phyloP scores from a whole-genome alignment of 2,888 invertebrate species.

The Julus scandinavius region DNA sequence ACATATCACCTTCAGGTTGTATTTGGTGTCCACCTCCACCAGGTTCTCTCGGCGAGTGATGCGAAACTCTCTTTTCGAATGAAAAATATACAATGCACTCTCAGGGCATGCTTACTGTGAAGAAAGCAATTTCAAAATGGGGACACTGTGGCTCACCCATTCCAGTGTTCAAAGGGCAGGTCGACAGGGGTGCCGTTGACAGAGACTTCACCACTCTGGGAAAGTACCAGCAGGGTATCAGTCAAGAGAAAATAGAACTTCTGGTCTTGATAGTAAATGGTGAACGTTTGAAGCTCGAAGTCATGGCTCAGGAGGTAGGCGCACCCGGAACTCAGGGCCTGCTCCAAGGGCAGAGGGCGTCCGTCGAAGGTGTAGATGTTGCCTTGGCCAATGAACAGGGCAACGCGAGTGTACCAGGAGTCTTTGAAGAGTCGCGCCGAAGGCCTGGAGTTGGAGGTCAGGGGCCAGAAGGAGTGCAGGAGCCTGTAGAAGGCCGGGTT shows the following conservation, averaged over 20 bases:
- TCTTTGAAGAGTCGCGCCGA: not conserved
- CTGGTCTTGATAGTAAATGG: not conserved
- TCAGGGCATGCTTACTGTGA: not conserved
- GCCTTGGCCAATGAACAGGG: conserved; percentile 4
- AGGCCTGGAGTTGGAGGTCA: not conserved
- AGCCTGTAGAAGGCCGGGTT: not conserved
- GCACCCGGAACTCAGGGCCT: not conserved
- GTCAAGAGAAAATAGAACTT: conserved; percentile 3
- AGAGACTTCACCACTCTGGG: not conserved
- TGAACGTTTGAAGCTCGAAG: not conserved
- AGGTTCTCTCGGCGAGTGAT: not conserved
- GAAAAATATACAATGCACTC: not conserved
- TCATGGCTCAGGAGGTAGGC: conserved; percentile 29
- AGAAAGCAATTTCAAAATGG: not conserved
- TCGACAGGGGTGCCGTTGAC: not conserved
- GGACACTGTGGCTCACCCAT: not conserved
- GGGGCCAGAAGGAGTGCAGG: not conserved
- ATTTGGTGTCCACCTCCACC: not conserved
- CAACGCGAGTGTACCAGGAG: not conserved
- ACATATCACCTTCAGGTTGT: not conserved
- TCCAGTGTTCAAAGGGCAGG: not conserved
- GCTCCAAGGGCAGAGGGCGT: not conserved
- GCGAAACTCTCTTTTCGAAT: not conserved
- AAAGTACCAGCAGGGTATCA: not conserved
- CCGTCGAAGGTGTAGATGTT: conserved; percentile 44